Conservation (phyloP, 2,797 vertebrate species). For the Enteromius radiatus region DNA sequence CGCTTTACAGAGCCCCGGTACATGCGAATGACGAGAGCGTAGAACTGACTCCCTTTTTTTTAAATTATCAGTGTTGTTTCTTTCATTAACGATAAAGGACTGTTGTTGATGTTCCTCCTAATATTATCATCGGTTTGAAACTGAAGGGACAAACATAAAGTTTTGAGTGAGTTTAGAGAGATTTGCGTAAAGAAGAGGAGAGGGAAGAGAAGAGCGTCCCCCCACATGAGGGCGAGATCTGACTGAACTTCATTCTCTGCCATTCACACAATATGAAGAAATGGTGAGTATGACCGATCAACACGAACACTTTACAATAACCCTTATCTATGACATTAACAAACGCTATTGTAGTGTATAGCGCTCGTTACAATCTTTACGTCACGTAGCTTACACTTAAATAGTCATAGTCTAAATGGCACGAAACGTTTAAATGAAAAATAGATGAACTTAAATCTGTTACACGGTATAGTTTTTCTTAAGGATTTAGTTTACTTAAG, state of each 20-base stretch:
- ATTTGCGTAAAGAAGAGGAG: slow-evolving; percentile 69
- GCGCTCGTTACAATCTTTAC: not conserved
- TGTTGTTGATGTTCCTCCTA: slow-evolving; percentile 53
- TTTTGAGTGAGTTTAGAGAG: slow-evolving; percentile 54
- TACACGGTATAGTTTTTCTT: not conserved
- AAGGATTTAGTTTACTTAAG: not conserved
- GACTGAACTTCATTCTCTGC: slow-evolving; percentile 77
- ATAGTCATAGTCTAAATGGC: not conserved
- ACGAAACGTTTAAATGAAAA: not conserved
- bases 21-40: slow-evolving; percentile 47
- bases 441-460: not conserved
- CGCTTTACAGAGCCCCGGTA: slow-evolving; percentile 51
- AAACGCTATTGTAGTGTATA: not conserved
- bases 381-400: not conserved
- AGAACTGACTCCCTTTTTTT: slow-evolving; percentile 23
- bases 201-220: slow-evolving; percentile 69
- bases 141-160: slow-evolving; percentile 58
- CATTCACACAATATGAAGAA: slow-evolving; percentile 79
- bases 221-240: slow-evolving; percentile 85
- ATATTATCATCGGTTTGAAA: slow-evolving; percentile 42
- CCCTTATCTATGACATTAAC: not conserved
- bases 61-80: slow-evolving; percentile 7
- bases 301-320: slow-evolving; percentile 42
- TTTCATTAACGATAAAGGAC: slow-evolving; percentile 34
- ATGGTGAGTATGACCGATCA: slow-evolving; percentile 77